Percentiles rank a stretch among this genome's conserved stretches.
Conservation (phyloP, 2,888 invertebrate species). For the Drosophila macrospina region DNA sequence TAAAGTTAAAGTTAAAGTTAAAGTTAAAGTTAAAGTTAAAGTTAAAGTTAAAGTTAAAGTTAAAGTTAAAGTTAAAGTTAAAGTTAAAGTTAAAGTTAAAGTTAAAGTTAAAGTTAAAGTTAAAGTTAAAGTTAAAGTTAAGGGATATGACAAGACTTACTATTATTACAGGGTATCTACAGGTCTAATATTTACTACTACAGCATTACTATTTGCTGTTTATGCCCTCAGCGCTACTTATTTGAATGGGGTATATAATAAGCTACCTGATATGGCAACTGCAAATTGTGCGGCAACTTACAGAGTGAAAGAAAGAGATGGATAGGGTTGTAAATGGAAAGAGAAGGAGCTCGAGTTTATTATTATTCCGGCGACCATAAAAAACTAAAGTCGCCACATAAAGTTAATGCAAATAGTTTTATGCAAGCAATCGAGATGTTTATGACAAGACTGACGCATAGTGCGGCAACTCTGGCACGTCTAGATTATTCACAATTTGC, state of each 20-base stretch:
- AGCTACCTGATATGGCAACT: slow-evolving; percentile 14
- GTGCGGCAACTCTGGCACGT: slow-evolving; percentile 2
- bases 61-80: no score
- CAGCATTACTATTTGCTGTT: background rate
- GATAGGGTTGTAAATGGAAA: slow-evolving; percentile 11
- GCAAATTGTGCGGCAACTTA: no score
- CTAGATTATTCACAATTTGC: slow-evolving; percentile 3
- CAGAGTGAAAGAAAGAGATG: background rate
- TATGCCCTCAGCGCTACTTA: slow-evolving; percentile 12
- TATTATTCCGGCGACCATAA: slow-evolving; percentile 15
- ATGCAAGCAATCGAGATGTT: slow-evolving; percentile 20
- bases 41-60: no score
- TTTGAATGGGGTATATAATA: slow-evolving; percentile 22
- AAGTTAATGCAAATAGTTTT: slow-evolving; percentile 37
- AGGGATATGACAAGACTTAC: no score
- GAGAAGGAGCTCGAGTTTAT: slow-evolving; percentile 5
- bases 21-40: no score
- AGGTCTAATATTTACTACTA: no score
- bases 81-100: no score
- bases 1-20: no score
- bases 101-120: no score
- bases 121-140: no score
- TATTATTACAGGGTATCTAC: no score
- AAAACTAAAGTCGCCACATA: slow-evolving; percentile 34
- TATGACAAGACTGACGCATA: slow-evolving; percentile 8